Evolutionary conservation across 2,888 invertebrate species (phyloP).

Genomic region (Pseudococcus longispinus): DNA sequence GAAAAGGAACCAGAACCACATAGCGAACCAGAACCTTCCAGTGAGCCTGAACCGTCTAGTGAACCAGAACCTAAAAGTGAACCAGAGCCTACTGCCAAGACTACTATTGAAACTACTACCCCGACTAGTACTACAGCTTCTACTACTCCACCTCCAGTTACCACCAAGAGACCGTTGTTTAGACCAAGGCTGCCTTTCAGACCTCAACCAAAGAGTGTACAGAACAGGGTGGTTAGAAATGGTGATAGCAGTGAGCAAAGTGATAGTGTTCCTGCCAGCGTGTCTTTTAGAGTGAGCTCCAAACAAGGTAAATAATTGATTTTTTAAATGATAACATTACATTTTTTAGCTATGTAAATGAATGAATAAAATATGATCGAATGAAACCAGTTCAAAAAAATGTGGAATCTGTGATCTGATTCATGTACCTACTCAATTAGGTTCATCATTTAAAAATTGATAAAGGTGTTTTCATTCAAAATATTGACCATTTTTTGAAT

Average conservation of each 20-base stretch:
- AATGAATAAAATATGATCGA: no score
- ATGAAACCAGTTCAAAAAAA: no score
- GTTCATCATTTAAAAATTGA: no score
- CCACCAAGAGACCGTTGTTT: conserved; percentile 37
- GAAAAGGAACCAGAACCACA: conserved; percentile 61
- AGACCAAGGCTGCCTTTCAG: conserved; percentile 47
- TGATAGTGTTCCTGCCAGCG: conserved; percentile 60
- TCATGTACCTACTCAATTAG: no score
- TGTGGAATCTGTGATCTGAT: no score
- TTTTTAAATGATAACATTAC: background rate
- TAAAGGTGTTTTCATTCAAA: no score
- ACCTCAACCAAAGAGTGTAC: conserved; percentile 33
- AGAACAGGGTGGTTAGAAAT: conserved; percentile 35
- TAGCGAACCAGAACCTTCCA: conserved; percentile 60
- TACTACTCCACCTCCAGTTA: conserved; percentile 55
- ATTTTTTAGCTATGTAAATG: background rate
- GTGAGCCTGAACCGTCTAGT: conserved; percentile 61
- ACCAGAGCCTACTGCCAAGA: conserved; percentile 60
- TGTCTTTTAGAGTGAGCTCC: conserved; percentile 61
- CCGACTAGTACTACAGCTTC: conserved; percentile 52
- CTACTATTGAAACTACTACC: conserved; percentile 60
- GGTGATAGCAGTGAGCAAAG: conserved; percentile 36
- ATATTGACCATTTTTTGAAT: no score
- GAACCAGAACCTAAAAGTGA: conserved; percentile 63
- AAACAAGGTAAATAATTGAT: conserved; percentile 58